These are phyloP conservation scores for Scaptomyza tumidula DNA, from an alignment of 2,888 invertebrate species.

Conservation along the genomic window DNA sequence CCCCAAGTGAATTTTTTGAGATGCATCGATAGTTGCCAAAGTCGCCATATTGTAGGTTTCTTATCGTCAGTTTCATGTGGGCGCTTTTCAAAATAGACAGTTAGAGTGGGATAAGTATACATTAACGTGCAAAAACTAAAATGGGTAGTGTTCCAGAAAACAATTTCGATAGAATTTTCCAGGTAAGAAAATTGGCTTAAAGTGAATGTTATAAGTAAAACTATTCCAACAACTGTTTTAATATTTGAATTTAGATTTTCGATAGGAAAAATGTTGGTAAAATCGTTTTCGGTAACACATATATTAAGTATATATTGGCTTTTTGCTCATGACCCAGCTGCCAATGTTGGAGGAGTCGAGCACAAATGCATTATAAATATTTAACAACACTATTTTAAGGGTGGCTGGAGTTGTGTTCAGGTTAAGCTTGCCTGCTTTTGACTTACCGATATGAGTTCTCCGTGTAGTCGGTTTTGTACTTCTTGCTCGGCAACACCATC, in stretches of 20 bases:
- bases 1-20: conserved; percentile 96
- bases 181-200: background rate
- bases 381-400: conserved; percentile 55
- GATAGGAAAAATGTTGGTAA: conserved; percentile 1
- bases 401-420: background rate
- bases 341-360: conserved; percentile 37
- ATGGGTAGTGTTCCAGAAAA: conserved; percentile 12
- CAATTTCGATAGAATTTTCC: background rate
- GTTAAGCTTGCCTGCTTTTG: conserved; percentile 12
- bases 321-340: conserved; percentile 32
- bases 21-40: conserved; percentile 96
- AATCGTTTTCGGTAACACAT: conserved; percentile 19
- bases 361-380: conserved; percentile 73
- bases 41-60: conserved; percentile 92
- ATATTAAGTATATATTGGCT: background rate
- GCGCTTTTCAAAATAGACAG: conserved; percentile 85
- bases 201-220: background rate
- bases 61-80: conserved; percentile 94
- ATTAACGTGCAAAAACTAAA: conserved; percentile 11
- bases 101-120: conserved; percentile 16
- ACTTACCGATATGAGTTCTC: conserved; percentile 92
- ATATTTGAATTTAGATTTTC: too few species aligned
- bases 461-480: conserved; percentile 92
- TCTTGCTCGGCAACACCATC: conserved; percentile 95
- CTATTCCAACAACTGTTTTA: background rate